Conservation (phyloP, 2,113 vertebrate species). For the Phyllostomus hastatus region DNA sequence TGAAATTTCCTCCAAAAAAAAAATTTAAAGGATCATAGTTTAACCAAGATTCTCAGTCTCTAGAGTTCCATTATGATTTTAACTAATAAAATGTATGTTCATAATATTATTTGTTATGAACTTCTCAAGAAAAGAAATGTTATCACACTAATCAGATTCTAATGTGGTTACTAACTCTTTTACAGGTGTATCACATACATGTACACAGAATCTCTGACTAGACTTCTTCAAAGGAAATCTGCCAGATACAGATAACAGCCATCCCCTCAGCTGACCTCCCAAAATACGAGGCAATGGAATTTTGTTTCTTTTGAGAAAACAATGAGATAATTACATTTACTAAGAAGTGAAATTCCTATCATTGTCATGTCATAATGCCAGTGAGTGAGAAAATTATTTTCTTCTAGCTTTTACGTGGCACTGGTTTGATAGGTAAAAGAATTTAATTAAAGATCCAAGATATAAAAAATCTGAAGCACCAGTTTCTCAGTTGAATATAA, state of each 20-base stretch:
- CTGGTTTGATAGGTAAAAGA: not conserved
- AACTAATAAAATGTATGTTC: not conserved
- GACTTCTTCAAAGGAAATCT: not conserved
- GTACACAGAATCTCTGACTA: not conserved
- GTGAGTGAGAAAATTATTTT: not conserved
- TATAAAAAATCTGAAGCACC: not conserved
- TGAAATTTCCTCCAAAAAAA: not conserved
- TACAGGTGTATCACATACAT: too few relatives aligned
- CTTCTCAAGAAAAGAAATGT: not conserved
- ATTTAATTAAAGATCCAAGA: not conserved
- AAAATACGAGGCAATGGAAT: not conserved
- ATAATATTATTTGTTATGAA: not conserved
- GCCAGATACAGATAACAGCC: not conserved
- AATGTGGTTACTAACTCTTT: not conserved
- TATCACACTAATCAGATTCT: not conserved
- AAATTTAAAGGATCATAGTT: not conserved
- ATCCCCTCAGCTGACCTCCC: not conserved
- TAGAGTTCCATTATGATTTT: not conserved
- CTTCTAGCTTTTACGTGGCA: not conserved
- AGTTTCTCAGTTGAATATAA: not conserved
- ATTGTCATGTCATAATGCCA: not conserved
- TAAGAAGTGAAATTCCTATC: not conserved
- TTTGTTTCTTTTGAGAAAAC: not conserved
- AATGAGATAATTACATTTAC: not conserved
- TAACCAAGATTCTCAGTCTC: not conserved